Evolutionary conservation across 2,888 invertebrate genomes (phyloP).

Genomic region (Leptopilina syphax): DNA sequence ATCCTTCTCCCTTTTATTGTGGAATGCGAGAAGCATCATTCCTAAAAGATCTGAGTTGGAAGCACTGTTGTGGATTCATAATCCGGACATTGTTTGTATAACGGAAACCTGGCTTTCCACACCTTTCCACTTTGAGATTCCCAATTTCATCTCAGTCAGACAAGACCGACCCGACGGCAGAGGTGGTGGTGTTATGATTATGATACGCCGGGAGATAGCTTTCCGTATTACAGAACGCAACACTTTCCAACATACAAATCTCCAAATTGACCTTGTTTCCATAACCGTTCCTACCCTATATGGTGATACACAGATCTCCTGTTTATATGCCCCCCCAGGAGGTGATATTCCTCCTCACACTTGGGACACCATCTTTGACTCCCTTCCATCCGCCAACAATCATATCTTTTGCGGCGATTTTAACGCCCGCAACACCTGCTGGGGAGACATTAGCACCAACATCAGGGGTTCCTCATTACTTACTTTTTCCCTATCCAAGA

Average conservation of each 20-base stretch:
- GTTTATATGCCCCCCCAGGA: too few species aligned
- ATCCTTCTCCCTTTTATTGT: too few species aligned
- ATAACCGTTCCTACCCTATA: background rate
- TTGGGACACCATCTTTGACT: background rate
- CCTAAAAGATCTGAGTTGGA: too few species aligned
- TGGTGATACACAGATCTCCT: too few species aligned
- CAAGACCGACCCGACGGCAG: background rate
- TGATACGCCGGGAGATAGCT: background rate
- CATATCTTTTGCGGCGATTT: background rate
- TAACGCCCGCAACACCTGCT: background rate
- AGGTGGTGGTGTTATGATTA: background rate
- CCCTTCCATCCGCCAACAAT: background rate
- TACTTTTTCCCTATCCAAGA: background rate
- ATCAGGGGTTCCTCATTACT: background rate
- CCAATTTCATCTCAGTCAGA: background rate
- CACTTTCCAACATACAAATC: too few species aligned
- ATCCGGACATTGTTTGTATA: too few species aligned
- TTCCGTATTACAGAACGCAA: too few species aligned
- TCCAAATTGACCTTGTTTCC: background rate
- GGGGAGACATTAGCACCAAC: background rate
- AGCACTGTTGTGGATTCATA: too few species aligned
- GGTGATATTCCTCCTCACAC: background rate
- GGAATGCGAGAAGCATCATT: too few species aligned
- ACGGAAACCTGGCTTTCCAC: background rate
- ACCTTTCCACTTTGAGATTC: background rate